Evolutionary conservation across 2,888 invertebrate genomes (phyloP).

Genomic region (Protophormia terraenovae): DNA sequence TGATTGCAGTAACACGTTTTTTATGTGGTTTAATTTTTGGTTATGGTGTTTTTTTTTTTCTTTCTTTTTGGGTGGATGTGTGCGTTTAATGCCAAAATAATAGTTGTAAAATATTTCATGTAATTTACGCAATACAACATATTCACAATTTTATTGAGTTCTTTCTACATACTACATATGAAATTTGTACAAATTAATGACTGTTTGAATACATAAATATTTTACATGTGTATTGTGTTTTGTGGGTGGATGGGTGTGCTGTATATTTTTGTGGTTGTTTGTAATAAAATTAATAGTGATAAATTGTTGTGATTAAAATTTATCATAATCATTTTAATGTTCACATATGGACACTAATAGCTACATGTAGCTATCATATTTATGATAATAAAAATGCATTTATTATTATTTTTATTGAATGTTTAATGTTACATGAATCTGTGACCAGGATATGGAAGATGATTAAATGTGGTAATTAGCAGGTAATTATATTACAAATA

Average conservation of each 20-base stretch:
- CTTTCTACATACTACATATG: not conserved
- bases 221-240: not conserved
- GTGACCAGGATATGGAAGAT: not conserved
- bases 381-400: conserved; percentile 37
- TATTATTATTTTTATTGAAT: conserved; percentile 38
- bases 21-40: conserved; percentile 46
- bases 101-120: conserved; percentile 67
- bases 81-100: conserved; percentile 67
- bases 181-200: conserved; percentile 38
- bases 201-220: conserved; percentile 21
- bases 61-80: conserved; percentile 23
- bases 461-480: conserved; percentile 25
- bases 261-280: not conserved
- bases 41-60: too few relatives aligned
- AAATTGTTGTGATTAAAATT: conserved; percentile 64
- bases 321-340: conserved; percentile 62
- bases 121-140: conserved; percentile 64
- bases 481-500: conserved; percentile 15
- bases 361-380: conserved; percentile 17
- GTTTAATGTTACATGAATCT: not conserved
- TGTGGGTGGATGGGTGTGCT: conserved; percentile 7
- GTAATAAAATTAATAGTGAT: conserved; percentile 66
- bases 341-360: conserved; percentile 58
- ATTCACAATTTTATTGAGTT: conserved; percentile 58
- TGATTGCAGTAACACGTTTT: conserved; percentile 74